These are phyloP conservation scores for Pseudobourletiella spinata DNA, from an alignment of 1,140 invertebrate genomes.

Conservation along the genomic window DNA sequence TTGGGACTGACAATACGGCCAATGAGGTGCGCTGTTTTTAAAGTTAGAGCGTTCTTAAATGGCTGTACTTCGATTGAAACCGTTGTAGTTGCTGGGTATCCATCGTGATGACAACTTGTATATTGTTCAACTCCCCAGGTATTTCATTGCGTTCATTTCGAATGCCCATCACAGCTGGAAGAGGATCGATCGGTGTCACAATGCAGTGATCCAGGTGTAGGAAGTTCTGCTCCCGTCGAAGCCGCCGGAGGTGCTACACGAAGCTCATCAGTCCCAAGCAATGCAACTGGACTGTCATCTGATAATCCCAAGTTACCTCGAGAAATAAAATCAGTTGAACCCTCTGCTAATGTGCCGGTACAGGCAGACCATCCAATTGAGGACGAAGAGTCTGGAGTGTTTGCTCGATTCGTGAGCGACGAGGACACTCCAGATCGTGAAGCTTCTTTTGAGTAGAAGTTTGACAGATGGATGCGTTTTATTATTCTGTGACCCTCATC, in stretches of 20 bases:
- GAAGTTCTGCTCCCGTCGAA: background rate
- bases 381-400: background rate
- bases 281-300: background rate
- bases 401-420: conserved; percentile 1
- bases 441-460: background rate
- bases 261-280: background rate
- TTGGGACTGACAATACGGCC: conserved; percentile 91
- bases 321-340: background rate
- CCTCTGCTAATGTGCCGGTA: background rate
- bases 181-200: conserved; percentile 1
- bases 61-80: too few species aligned
- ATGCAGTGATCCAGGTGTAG: background rate
- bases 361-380: background rate
- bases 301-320: background rate
- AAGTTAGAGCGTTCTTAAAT: too few species aligned
- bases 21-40: conserved; percentile 66
- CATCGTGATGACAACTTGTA: too few species aligned
- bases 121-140: too few species aligned
- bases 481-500: too few species aligned
- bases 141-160: conserved; percentile 96
- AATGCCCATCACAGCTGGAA: conserved; percentile 70
- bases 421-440: background rate
- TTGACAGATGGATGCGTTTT: too few species aligned
- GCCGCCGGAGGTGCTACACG: background rate
- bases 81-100: too few species aligned